Evolutionary conservation across 2,888 invertebrate species (phyloP).

Genomic region (Chymomyza fuscimana): DNA sequence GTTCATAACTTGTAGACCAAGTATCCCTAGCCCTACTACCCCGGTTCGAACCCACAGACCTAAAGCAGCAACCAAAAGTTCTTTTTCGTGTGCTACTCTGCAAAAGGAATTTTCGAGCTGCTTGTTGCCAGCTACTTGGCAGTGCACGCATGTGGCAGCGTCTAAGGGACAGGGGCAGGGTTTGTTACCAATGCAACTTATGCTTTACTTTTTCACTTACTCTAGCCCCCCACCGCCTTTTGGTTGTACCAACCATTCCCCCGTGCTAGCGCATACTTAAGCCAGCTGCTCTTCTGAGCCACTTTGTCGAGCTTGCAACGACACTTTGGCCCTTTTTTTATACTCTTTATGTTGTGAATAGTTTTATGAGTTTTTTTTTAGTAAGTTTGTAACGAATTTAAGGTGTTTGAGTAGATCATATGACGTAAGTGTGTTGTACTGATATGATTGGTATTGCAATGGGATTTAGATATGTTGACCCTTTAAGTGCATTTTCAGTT

Average conservation of each 20-base stretch:
- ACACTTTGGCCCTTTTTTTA: not conserved
- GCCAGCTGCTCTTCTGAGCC: conserved; percentile 32
- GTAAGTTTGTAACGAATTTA: not conserved
- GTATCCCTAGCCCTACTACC: not conserved
- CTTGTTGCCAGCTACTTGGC: conserved; percentile 25
- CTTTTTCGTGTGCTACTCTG: conserved; percentile 2
- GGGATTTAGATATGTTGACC: too few species aligned
- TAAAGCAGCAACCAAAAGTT: conserved; percentile 2
- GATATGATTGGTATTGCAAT: not conserved
- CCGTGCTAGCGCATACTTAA: not conserved
- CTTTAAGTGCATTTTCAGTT: too few species aligned
- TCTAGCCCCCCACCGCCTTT: not conserved
- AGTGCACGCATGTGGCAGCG: conserved; percentile 46
- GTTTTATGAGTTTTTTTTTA: conserved; percentile 1
- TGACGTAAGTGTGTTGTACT: not conserved
- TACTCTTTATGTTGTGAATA: not conserved
- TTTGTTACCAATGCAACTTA: not conserved
- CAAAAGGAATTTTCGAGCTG: conserved; percentile 11
- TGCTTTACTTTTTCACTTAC: conserved; percentile 1
- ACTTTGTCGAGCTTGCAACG: conserved; percentile 19
- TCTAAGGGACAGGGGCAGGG: conserved; percentile 18
- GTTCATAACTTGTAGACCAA: conserved; percentile 64
- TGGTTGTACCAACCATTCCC: not conserved
- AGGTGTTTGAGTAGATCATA: not conserved
- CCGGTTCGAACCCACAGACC: not conserved